Evolutionary conservation across 2,797 vertebrate genomes (phyloP), one percentile per base, ranked within the genome.

Genomic region (Acanthurus tractus): DNA sequence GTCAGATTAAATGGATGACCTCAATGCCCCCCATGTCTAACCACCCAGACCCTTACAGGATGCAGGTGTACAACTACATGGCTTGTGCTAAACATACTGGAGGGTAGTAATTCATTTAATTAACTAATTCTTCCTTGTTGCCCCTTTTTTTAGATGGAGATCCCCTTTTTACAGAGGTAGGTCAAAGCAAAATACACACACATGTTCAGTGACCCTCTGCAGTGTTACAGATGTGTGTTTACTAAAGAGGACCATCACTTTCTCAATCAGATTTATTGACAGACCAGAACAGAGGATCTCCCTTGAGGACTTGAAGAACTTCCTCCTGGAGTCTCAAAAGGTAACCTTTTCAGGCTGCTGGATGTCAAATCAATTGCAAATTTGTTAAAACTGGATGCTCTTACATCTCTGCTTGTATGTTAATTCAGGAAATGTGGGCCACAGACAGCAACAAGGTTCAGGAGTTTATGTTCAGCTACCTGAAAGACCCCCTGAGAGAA

Each of bases 401-500:
- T 69, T 65, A 4, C 17, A 3, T 67, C 12, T 68, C n/a, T 74
- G 44, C 85, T 63, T 76, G 2, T 75, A 5, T 70, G 58, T 82
- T 40, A 78, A 53, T 71, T 42, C 86, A 99, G 98, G 98, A 99
- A 82, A 86, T 95, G 71, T 99, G 98, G 97, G 97, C 97, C 71
- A 88, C 96, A 7, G 96, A 99, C 88, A 91, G 63, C 68, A 94
- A 93, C 83, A 95, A 95, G 89, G 98, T 99, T 55, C 97, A 97
- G 85, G 97, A 99, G 57, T 99, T 97, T 85, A 98, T 99, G 96
- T 97, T 98, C 70, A 88, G 76, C 86, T 99, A 98, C 85, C 95
- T 99, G 89, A 96, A 96, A 83, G 97, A 99, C 83, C 98, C 98
- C 14, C 86, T 99, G 84, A 94, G 98, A 83, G 98, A 99, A 94